These are phyloP conservation scores for Meles meles DNA, from an alignment of 2,113 vertebrate genomes.

Conservation along the genomic window DNA sequence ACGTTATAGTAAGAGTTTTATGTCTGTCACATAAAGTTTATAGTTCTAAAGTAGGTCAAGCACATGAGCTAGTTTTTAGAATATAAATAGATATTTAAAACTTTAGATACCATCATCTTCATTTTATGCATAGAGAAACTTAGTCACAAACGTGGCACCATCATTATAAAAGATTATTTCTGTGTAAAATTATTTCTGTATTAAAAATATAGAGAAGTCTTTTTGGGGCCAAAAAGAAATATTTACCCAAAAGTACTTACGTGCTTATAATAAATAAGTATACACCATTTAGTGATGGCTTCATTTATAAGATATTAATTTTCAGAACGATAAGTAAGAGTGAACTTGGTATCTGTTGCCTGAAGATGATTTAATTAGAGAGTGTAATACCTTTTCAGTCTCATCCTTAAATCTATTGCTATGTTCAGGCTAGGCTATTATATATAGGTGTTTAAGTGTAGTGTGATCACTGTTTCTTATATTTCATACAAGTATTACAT, in stretches of 20 bases:
- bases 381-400: not conserved
- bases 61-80: not conserved
- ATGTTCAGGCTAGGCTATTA: not conserved
- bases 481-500: not conserved
- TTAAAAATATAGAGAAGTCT: not conserved
- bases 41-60: not conserved
- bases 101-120: not conserved
- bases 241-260: not conserved
- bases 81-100: not conserved
- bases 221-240: not conserved
- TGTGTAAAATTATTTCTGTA: not conserved
- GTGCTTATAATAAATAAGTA: not conserved
- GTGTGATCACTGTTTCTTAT: not conserved
- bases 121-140: not conserved
- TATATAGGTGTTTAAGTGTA: not conserved
- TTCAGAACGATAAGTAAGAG: not conserved
- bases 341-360: not conserved
- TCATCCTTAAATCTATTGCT: not conserved
- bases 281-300: not conserved
- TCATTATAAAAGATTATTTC: not conserved
- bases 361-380: not conserved
- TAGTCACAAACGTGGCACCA: not conserved
- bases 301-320: slow-evolving; percentile 15
- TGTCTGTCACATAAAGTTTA: not conserved
- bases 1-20: not conserved